phyloP scores from a whole-genome alignment of 2,888 invertebrate species.

The Agonopterix heracliana region DNA sequence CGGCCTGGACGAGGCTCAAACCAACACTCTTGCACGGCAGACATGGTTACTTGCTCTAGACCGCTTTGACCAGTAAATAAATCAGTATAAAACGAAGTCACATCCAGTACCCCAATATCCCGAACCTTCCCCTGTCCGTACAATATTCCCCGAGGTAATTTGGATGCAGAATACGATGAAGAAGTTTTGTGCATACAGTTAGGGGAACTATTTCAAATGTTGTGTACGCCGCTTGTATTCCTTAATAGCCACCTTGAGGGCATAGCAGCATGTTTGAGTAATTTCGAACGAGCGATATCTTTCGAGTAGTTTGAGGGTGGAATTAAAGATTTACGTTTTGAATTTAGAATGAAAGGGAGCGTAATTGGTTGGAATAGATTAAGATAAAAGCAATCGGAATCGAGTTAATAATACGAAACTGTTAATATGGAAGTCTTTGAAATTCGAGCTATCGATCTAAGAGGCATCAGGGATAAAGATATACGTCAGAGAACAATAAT shows the following conservation, averaged over 20 bases:
- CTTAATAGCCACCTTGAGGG: constrained; percentile 60
- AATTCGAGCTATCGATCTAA: no score
- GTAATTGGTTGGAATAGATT: no score
- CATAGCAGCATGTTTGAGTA: constrained; percentile 18
- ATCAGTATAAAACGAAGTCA: background rate
- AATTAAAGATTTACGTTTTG: constrained; percentile 6
- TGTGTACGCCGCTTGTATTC: constrained; percentile 43
- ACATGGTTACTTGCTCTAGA: no score
- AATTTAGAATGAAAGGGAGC: background rate
- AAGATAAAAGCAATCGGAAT: no score
- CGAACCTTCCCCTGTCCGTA: constrained; percentile 7
- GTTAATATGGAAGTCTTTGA: no score
- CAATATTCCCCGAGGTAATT: constrained; percentile 57
- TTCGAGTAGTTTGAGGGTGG: background rate
- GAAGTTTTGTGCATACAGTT: constrained; percentile 58
- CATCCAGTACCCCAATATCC: no score
- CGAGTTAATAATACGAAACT: no score
- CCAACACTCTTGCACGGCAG: no score
- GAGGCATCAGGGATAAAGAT: no score
- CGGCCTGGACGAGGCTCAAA: no score
- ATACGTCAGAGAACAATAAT: no score
- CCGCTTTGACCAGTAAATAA: no score
- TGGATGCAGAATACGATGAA: constrained; percentile 53
- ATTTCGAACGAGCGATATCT: constrained; percentile 14
- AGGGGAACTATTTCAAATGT: constrained; percentile 53